Conservation (phyloP, 2,113 vertebrate genomes). For the Notothenia rossii region DNA sequence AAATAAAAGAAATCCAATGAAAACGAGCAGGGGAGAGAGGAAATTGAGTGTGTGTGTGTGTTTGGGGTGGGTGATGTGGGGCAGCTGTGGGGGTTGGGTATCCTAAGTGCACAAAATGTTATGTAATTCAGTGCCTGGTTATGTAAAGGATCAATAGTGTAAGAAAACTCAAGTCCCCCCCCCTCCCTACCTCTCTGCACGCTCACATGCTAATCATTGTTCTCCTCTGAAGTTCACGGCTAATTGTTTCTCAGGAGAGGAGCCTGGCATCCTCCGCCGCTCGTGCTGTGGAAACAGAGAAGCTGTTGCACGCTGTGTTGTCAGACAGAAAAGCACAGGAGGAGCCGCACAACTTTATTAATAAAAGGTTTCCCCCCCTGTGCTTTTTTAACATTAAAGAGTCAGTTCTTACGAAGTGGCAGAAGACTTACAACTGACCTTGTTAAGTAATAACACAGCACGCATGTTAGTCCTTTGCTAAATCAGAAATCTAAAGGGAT, state of each 20-base stretch:
- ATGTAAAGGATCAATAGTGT: slow-evolving; percentile 73
- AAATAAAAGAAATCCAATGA: slow-evolving; percentile 16
- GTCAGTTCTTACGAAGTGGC: slow-evolving; percentile 3
- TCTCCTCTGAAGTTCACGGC: slow-evolving; percentile 68
- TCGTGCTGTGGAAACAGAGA: slow-evolving; percentile 55
- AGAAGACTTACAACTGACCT: background rate
- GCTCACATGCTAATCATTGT: slow-evolving; percentile 68
- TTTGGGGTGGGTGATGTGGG: slow-evolving; percentile 21
- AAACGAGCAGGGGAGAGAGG: slow-evolving; percentile 12
- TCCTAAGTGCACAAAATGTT: slow-evolving; percentile 47
- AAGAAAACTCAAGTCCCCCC: slow-evolving; percentile 14
- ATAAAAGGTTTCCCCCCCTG: slow-evolving; percentile 2
- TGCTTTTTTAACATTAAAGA: slow-evolving; percentile 40
- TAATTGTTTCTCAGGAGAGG: slow-evolving; percentile 79
- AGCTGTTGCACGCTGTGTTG: slow-evolving; percentile 56
- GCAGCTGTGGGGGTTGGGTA: slow-evolving; percentile 17
- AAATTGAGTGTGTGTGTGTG: slow-evolving; percentile 12
- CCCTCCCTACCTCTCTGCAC: background rate
- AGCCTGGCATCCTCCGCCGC: slow-evolving; percentile 57
- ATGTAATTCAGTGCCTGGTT: slow-evolving; percentile 62
- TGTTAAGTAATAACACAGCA: background rate
- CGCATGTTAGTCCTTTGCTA: background rate
- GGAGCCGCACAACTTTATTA: slow-evolving; percentile 23
- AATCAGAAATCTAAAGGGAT: background rate
- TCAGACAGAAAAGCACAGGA: slow-evolving; percentile 42